phyloP scores from a whole-genome alignment of 2,113 vertebrate genomes.

The Oncorhynchus clarkii region DNA sequence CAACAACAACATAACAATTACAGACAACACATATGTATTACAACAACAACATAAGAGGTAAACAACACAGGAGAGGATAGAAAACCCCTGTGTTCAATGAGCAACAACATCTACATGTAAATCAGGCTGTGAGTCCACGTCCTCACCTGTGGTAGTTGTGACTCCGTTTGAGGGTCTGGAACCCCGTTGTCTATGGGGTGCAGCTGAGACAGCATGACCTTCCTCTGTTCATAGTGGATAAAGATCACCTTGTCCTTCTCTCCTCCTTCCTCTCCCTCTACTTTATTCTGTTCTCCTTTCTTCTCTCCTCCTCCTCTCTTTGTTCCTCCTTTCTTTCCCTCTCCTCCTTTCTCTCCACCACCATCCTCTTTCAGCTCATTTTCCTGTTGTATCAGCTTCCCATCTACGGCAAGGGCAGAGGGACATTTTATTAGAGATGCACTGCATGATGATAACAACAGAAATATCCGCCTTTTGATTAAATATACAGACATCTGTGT shows the following conservation, averaged over 20 bases:
- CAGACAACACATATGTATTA: too few relatives aligned
- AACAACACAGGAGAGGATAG: too few relatives aligned
- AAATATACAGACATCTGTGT: not conserved
- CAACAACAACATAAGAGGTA: too few relatives aligned
- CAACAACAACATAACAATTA: too few relatives aligned
- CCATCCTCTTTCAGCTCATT: not conserved
- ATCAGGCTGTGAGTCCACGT: too few relatives aligned
- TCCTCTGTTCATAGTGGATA: constrained; percentile 91
- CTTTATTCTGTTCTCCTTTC: constrained; percentile 38
- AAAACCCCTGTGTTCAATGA: too few relatives aligned
- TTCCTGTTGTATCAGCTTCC: constrained; percentile 8
- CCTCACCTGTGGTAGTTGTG: constrained; percentile 74
- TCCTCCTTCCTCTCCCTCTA: constrained; percentile 42
- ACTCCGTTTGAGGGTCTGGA: constrained; percentile 30
- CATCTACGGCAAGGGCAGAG: constrained; percentile 27
- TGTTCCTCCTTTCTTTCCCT: constrained; percentile 63
- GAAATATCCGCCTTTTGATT: not conserved
- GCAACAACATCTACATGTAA: not conserved
- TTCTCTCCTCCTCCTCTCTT: constrained; percentile 45
- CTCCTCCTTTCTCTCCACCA: constrained; percentile 58
- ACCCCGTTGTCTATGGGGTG: constrained; percentile 68
- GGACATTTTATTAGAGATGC: not conserved
- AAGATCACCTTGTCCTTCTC: constrained; percentile 78
- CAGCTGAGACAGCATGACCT: constrained; percentile 89
- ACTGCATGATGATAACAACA: not conserved